Evolutionary conservation across 1,140 invertebrate genomes (phyloP), one percentile per base, ranked within the genome.

Genomic region (Philopotamus ludificatus): DNA sequence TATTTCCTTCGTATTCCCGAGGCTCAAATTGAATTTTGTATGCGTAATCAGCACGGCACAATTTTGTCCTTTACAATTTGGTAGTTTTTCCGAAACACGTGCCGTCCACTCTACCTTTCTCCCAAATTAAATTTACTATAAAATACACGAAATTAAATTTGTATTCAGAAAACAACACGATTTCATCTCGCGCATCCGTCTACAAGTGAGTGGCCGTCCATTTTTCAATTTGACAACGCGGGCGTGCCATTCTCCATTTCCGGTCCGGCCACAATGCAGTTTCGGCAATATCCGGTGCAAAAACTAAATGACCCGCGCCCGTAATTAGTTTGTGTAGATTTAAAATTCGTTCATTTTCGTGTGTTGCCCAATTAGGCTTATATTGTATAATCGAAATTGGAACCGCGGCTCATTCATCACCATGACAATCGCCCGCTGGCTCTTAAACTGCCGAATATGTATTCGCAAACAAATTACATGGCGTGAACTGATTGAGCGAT

Each of bases 311-410:
- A 34, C 34, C 54, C 63, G 12, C n/a, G 20, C 28, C 42, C 22
- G 15, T 65, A 65, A 65, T 65, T 65, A 57, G 63, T 65, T 49
- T 34, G 16, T 34, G 50, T 65, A 41, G 58, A 65, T 57, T 65
- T 65, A 28, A 65, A 65, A 65, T 45, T 50, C 25, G 50, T 54
- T 45, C 42, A n/a, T 7, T 2, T 49, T 28, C n/a, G 57, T 18
- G 23, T 21, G 26, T 60, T 60, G 8, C 57, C 20, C 42, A 60
- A 60, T 60, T 47, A 60, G 39, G 57, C 23, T 60, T 41, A 20
- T 25, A 60, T 60, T 60, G 57, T 60, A 26, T 25, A 20, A 15
- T 1, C 3, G 2, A 60, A 18, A 10, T 23, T 20, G 22, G 44
- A 39, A 25, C 20, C 21, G 23, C 26, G 20, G 41, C 57, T 15